Base-by-base conservation (phyloP, 1,140 invertebrate species). In the Samia ricini region DNA sequence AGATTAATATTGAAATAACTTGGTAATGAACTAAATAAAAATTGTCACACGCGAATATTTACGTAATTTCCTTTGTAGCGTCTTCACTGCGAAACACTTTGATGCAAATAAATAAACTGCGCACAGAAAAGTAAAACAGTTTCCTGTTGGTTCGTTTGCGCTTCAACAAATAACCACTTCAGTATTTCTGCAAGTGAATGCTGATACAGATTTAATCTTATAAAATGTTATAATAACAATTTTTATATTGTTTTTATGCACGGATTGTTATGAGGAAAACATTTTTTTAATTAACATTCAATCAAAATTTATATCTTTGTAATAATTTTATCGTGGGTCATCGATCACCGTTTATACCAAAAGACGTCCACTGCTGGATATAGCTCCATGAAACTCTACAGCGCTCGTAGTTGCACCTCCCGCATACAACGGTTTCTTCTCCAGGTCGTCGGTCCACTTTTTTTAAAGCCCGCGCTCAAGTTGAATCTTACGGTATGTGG, bases 81-180 rank as follows among this genome's bases (percentile, higher is more conserved):
- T 26, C 7, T 26, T 56, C 23, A 0, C 18, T 56, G 8, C 19
- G 12, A 52, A 52, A 52, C 19, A 52, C 33, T 42, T 42, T 42
- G 33, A 52, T 6, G 22, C 18, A 19, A 2, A 52, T 21, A 52
- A 52, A 20, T 52, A 52, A 52, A 19, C 22, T n/a, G 18, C 4
- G 22, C 50, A 52, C 6, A 52, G 12, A 21, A 52, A 60, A 52
- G 33, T 60, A 60, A 51, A 60, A 52, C 26, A 29, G 50, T 60
- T 60, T 60, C n/a, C 33, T 42, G 33, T 15, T 42, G 33, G 33
- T 42, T 42, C 33, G n/a, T 42, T 42, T 42, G 33, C 33, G 33
- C 33, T 42, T 42, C 33, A 42, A 42, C 33, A 42, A 42, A 42
- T 42, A 42, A 42, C 33, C 33, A 12, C 33, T 42, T 42, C 33